Base-by-base conservation (phyloP, 1,140 invertebrate species). In the Stratiolaelaps scimitus region DNA sequence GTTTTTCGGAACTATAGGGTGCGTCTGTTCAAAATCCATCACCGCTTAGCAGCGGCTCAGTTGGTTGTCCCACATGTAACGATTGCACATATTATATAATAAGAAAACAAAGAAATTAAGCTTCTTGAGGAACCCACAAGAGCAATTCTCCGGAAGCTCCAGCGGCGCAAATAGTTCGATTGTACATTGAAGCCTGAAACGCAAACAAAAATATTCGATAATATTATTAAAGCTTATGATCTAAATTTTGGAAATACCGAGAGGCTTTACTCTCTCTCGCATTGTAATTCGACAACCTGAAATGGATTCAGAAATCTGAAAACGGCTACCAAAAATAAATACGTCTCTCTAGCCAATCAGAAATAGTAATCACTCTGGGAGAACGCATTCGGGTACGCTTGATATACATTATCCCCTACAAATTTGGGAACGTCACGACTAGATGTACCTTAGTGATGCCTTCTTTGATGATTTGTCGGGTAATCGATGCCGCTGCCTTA, bases 61-160 rank as follows among this genome's bases (percentile, higher is more conserved):
- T 40, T 40, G 10, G 34, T 10, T 40, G 10, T 40, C 34, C 34
- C 5, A 40, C 10, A 40, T 40, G 34, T 10, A 40, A 40, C 34
- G 34, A 40, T 40, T 40, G 34, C 34, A 40, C 34, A 40, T 40
- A 10, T n/a, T n/a, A 10, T 6, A 40, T 6, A 40, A 40, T 40
- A 6, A 40, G 34, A 6, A 40, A 40, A 40, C 10, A 6, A 6
- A 40, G n/a, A 40, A 10, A 40, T 40, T 40, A 40, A 40, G 34
- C 53, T 4, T 23, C 2, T 23, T 60, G 26, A 34, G 53, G 53
- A 26, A 60, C 20, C 53, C 53, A 60, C 17, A 60, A 2, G 2
- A 60, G 53, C 26, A 60, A 23, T 34, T 60, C 53, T 29, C 53
- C 53, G 26, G 53, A 60, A 26, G 53, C 53, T 17, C 53, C 53